phyloP scores from a whole-genome alignment of 1,140 invertebrate species.

The Camponotus pennsylvanicus region DNA sequence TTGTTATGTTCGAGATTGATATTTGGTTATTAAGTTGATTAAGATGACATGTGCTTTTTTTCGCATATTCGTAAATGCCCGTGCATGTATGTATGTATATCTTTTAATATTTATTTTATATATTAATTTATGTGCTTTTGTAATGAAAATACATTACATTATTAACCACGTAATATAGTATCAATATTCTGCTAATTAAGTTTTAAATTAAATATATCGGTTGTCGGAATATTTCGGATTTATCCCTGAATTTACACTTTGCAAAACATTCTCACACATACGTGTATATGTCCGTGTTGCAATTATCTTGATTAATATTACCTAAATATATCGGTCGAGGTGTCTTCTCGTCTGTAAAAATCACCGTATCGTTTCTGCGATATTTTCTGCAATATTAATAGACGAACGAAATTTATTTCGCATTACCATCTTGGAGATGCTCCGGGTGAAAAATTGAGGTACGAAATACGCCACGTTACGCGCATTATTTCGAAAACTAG shows the following conservation, averaged over 20 bases:
- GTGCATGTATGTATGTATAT: background rate
- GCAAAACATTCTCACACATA: constrained; percentile 10
- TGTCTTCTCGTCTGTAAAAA: background rate
- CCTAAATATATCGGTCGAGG: background rate
- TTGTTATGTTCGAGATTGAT: background rate
- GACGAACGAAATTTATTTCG: background rate
- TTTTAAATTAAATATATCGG: constrained; percentile 44
- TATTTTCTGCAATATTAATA: background rate
- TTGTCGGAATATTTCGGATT: constrained; percentile 40
- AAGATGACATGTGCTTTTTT: no score
- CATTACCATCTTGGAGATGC: background rate
- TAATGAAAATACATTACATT: constrained; percentile 14
- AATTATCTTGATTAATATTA: constrained; percentile 29
- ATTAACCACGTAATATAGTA: constrained; percentile 18
- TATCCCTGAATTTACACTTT: background rate
- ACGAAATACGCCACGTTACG: background rate
- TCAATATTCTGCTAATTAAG: constrained; percentile 46
- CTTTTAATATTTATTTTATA: constrained; percentile 40
- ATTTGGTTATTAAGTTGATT: background rate
- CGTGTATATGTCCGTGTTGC: background rate
- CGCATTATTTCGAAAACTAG: constrained; percentile 10
- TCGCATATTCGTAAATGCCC: background rate
- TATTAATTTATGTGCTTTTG: constrained; percentile 19
- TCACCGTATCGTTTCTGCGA: background rate
- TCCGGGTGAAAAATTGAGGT: constrained; percentile 2